A percentile compares a stretch with the other conserved stretches of the same genome.
Conservation (phyloP, 2,113 vertebrate genomes). For the Ochotona princeps region DNA sequence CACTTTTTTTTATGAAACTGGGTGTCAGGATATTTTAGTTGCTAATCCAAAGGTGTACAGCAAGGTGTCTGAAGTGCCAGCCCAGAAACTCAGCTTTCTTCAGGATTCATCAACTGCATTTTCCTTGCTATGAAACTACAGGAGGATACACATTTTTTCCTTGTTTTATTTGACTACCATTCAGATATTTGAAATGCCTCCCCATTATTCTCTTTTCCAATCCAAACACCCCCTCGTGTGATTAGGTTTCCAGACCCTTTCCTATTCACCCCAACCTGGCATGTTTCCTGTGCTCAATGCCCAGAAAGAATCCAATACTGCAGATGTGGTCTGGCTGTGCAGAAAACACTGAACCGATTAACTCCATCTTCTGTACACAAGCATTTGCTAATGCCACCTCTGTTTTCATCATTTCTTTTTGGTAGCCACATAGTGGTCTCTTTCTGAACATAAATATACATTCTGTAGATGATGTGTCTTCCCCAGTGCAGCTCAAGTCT, state of each 20-base stretch:
- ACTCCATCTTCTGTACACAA: constrained; percentile 42
- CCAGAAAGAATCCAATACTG: constrained; percentile 65
- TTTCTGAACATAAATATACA: neutral
- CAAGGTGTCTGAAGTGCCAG: neutral
- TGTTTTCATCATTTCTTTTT: constrained; percentile 36
- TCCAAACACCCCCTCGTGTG: constrained; percentile 71
- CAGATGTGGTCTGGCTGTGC: constrained; percentile 57
- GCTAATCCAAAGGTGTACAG: neutral
- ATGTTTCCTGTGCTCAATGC: constrained; percentile 43
- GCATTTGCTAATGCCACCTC: constrained; percentile 50
- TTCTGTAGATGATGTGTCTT: neutral
- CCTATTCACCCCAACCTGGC: constrained; percentile 64
- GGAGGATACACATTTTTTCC: constrained; percentile 51
- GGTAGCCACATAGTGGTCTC: neutral
- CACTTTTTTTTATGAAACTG: constrained; percentile 42
- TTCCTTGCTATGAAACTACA: constrained; percentile 49
- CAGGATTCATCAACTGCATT: constrained; percentile 8
- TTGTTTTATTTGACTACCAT: constrained; percentile 76
- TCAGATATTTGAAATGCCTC: constrained; percentile 77
- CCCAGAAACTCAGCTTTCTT: neutral
- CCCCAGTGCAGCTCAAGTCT: neutral
- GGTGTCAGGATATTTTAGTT: constrained; percentile 7
- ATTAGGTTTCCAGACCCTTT: constrained; percentile 77
- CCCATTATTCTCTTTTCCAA: constrained; percentile 68
- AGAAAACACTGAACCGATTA: neutral